A percentile compares a stretch with the other conserved stretches of the same genome.
phyloP scores from a whole-genome alignment of 2,797 vertebrate genomes.

The Staurois parvus region DNA sequence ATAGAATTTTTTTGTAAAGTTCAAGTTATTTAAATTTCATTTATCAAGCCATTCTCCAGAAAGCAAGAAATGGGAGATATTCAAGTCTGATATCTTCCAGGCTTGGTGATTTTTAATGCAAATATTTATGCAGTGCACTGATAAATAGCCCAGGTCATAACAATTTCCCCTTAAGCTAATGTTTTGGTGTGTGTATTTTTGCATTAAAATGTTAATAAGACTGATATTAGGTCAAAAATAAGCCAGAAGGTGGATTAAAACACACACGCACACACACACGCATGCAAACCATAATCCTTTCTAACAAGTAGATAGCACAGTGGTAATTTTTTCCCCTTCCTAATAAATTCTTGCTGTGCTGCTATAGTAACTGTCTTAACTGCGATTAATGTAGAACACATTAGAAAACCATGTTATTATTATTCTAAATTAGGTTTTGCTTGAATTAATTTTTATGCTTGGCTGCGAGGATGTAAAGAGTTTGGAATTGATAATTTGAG shows the following conservation, averaged over 20 bases:
- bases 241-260: constrained; percentile 49
- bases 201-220: constrained; percentile 63
- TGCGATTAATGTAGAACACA: constrained; percentile 72
- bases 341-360: constrained; percentile 69
- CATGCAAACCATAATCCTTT: constrained; percentile 65
- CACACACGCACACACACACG: constrained; percentile 60
- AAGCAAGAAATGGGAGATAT: background rate
- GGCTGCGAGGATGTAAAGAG: constrained; percentile 71
- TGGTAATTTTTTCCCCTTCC: constrained; percentile 61
- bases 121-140: constrained; percentile 67
- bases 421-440: constrained; percentile 78
- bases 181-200: constrained; percentile 54
- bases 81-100: background rate
- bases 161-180: constrained; percentile 66
- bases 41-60: background rate
- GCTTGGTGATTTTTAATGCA: constrained; percentile 31
- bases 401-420: constrained; percentile 75
- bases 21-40: background rate
- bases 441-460: constrained; percentile 74
- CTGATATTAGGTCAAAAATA: constrained; percentile 65
- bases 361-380: constrained; percentile 71
- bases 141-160: constrained; percentile 70
- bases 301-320: constrained; percentile 52
- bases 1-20: too few species aligned
- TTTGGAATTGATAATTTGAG: constrained; percentile 73